Conservation (phyloP, 2,888 invertebrate genomes). For the Drosophila rellima region DNA sequence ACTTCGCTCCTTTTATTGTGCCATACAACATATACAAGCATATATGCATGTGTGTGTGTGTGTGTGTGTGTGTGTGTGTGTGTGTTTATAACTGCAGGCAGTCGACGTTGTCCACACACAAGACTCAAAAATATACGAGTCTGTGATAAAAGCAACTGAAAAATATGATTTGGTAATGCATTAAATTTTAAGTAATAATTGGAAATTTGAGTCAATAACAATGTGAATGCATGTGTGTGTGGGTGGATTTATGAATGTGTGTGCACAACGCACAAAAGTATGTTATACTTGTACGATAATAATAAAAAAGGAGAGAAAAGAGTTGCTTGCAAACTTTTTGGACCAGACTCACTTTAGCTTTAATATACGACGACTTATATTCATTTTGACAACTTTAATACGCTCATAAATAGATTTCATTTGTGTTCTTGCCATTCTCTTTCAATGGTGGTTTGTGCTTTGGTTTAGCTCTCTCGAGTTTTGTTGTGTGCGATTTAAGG, state of each 20-base stretch:
- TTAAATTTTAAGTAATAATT: constrained; percentile 60
- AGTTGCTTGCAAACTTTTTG: neutral
- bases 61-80: too few relatives aligned
- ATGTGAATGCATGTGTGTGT: neutral
- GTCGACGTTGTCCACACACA: constrained; percentile 36
- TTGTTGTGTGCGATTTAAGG: constrained; percentile 2
- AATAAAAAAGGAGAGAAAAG: neutral
- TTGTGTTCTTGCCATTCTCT: neutral
- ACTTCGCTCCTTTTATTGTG: constrained; percentile 42
- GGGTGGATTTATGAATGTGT: constrained; percentile 22
- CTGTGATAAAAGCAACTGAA: constrained; percentile 5
- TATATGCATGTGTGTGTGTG: too few relatives aligned
- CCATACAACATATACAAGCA: constrained; percentile 14
- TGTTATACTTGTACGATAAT: constrained; percentile 13
- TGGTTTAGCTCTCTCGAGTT: neutral
- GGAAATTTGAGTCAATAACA: constrained; percentile 38
- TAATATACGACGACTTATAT: constrained; percentile 1
- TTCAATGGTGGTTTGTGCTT: constrained; percentile 7
- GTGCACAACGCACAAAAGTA: constrained; percentile 6
- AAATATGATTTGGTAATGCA: constrained; percentile 48
- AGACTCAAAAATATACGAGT: constrained; percentile 11
- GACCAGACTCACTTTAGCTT: neutral
- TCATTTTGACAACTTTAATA: constrained; percentile 19
- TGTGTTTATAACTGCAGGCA: neutral
- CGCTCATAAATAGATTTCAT: constrained; percentile 3